Evolutionary conservation across 2,797 vertebrate genomes (phyloP), one percentile per base, ranked within the genome.

Genomic region (Tangara arthus): DNA sequence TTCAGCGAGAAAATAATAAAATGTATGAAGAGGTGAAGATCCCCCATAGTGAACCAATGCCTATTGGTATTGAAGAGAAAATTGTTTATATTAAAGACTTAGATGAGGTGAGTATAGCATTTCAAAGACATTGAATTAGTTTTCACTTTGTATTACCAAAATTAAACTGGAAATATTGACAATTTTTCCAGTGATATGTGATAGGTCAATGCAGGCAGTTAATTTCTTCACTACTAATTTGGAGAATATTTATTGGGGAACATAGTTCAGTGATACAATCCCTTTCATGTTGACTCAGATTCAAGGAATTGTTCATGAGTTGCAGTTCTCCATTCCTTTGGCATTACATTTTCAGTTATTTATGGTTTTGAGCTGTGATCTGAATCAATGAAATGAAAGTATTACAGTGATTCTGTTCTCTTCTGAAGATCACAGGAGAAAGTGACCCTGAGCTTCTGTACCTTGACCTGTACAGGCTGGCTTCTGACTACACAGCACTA

Each of bases 11-110:
- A 57, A 99, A 99, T 97, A 98, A 93, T 82, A 99, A 99, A 97
- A 98, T 99, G 97, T 99, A 98, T 90, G 99, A 99, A 97, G 99
- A 99, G 97, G 98, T 99, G 61, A 98, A 98, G 94, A 99, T 99
- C 85, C 99, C 99, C 16, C 98, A 98, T 71, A 99, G 97, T 44
- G 98, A 99, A 32, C 98, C 99, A 90, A 99, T 99, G 99, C 98
- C 99, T 70, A 49, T 98, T 79, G 98, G 99, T 66, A 98, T 99
- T 94, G 98, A 99, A 93, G 99, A 99, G 97, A 99, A 99, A 81
- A 98, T 98, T 6, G 95, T 99, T 96, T 99, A 98, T 97, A 98
- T 99, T 96, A 97, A 98, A 73, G 98, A 99, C 35, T 98, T 99
- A 75, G 99, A 99, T 96, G 99, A 99, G 98, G 99, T 99, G 94